These are phyloP conservation scores for Nomada fucata DNA, from an alignment of 2,888 invertebrate genomes.

Conservation along the genomic window DNA sequence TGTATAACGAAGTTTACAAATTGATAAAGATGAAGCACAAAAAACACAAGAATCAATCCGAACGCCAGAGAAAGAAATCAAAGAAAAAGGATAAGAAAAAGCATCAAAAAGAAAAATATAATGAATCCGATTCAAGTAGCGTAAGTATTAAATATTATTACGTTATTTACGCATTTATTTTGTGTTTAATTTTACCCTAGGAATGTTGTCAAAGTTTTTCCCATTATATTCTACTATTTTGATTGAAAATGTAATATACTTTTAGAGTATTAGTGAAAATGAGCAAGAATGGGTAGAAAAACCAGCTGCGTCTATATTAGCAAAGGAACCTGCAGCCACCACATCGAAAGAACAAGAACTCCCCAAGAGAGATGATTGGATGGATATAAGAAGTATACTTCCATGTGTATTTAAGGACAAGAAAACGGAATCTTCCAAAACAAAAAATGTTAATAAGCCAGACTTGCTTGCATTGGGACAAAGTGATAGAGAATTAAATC, in stretches of 20 bases:
- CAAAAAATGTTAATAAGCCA: slow-evolving; percentile 85
- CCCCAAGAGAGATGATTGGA: slow-evolving; percentile 90
- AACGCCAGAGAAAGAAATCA: slow-evolving; percentile 64
- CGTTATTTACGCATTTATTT: not conserved
- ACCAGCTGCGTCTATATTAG: slow-evolving; percentile 23
- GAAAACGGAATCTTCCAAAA: slow-evolving; percentile 83
- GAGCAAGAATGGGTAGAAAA: slow-evolving; percentile 88
- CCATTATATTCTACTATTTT: not conserved
- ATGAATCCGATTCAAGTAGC: slow-evolving; percentile 57
- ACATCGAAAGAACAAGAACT: slow-evolving; percentile 64
- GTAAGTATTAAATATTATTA: slow-evolving; percentile 37
- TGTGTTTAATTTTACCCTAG: not conserved
- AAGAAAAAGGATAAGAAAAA: slow-evolving; percentile 66
- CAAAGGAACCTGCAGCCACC: slow-evolving; percentile 26
- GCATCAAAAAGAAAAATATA: slow-evolving; percentile 56
- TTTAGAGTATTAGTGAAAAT: slow-evolving; percentile 52
- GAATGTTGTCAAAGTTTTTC: not conserved
- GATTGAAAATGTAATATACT: slow-evolving; percentile 12
- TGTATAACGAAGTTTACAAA: not conserved
- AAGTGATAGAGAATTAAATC: slow-evolving; percentile 93
- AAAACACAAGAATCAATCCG: slow-evolving; percentile 60
- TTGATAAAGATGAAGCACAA: slow-evolving; percentile 38
- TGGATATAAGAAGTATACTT: slow-evolving; percentile 88
- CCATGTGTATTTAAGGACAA: slow-evolving; percentile 84
- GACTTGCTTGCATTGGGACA: slow-evolving; percentile 89